These are phyloP conservation scores for Eristalinus sepulchralis DNA, from an alignment of 2,888 invertebrate species.

Conservation along the genomic window DNA sequence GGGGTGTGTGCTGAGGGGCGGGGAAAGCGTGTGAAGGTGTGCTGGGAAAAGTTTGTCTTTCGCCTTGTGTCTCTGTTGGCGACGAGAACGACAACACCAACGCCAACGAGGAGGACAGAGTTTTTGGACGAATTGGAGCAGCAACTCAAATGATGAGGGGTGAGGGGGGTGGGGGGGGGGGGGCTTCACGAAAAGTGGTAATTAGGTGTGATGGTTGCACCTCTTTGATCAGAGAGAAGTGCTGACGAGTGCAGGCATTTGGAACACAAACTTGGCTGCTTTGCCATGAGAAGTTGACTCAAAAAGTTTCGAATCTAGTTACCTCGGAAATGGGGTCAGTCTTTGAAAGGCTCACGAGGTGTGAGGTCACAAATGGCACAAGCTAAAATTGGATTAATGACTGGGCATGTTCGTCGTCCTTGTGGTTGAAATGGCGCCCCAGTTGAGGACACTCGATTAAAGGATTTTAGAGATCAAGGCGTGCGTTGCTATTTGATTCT, in stretches of 20 bases:
- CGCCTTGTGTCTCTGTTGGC: slow-evolving; percentile 11
- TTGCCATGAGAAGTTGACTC: not conserved
- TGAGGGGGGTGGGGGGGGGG: not conserved
- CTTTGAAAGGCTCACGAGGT: not conserved
- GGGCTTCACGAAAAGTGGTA: slow-evolving; percentile 4
- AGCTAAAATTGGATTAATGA: too few species aligned
- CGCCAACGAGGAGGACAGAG: not conserved
- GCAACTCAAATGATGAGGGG: slow-evolving; percentile 34
- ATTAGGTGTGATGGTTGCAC: slow-evolving; percentile 40
- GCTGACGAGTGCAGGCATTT: not conserved
- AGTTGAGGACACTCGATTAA: too few species aligned
- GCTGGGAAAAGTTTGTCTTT: slow-evolving; percentile 39
- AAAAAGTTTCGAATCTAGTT: not conserved
- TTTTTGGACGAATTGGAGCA: slow-evolving; percentile 15
- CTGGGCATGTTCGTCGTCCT: too few species aligned
- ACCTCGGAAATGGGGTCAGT: not conserved
- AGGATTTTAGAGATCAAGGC: too few species aligned
- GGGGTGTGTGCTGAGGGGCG: not conserved
- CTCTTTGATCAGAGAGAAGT: not conserved
- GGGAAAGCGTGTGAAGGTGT: slow-evolving; percentile 18
- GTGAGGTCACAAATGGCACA: not conserved
- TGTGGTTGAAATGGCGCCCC: not conserved
- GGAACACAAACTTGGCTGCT: not conserved
- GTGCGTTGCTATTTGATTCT: too few species aligned
- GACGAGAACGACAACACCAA: not conserved